A percentile compares a stretch with the other conserved stretches of the same genome.
Conservation (phyloP, 2,888 invertebrate genomes). For the Lutraria lutraria region DNA sequence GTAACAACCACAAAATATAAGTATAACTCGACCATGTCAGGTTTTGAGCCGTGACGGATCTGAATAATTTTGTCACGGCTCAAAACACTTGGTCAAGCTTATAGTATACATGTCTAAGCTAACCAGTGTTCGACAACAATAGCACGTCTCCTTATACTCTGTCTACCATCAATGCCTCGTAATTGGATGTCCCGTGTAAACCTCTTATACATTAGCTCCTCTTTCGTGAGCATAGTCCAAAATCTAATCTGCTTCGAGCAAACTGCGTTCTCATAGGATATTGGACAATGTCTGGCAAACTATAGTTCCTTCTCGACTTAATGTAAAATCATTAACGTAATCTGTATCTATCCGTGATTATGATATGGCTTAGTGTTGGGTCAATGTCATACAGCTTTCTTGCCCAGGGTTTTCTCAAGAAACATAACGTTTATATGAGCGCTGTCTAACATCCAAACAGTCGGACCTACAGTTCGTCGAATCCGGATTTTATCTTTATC, state of each 20-base stretch:
- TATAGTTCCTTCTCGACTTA: neutral
- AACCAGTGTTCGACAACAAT: too few species aligned
- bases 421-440: neutral
- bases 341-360: neutral
- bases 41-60: too few species aligned
- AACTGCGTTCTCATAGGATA: neutral
- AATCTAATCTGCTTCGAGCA: neutral
- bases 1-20: too few species aligned
- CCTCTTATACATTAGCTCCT: neutral
- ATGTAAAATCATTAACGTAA: constrained; percentile 1
- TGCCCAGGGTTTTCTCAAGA: neutral
- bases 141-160: too few species aligned
- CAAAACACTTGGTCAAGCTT: too few species aligned
- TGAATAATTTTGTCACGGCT: too few species aligned
- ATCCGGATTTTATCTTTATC: too few species aligned
- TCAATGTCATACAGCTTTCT: neutral
- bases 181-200: neutral
- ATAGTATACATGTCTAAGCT: too few species aligned
- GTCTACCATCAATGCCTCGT: too few species aligned
- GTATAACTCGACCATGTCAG: too few species aligned
- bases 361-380: neutral
- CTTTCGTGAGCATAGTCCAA: neutral
- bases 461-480: too few species aligned
- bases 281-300: neutral
- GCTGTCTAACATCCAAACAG: too few species aligned